Percentiles rank a stretch among this genome's conserved stretches.
Evolutionary conservation across 2,113 vertebrate genomes (phyloP).

Genomic region (Raja brachyura): DNA sequence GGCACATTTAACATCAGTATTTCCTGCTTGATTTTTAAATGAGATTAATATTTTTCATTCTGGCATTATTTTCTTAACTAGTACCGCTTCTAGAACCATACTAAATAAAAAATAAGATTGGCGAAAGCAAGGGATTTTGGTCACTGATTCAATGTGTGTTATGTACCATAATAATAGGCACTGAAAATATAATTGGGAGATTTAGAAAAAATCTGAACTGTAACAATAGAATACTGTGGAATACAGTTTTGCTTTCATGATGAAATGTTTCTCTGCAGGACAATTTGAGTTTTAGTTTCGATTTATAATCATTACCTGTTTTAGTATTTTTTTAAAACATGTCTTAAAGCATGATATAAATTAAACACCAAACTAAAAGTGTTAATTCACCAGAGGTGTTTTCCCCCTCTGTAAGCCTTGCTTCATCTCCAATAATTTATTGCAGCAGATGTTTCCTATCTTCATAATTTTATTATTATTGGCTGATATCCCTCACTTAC

Average conservation of each 20-base stretch:
- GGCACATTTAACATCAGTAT: neutral
- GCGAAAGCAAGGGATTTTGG: neutral
- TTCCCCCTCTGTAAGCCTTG: neutral
- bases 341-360: neutral
- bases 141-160: neutral
- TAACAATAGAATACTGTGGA: neutral
- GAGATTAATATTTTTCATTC: neutral
- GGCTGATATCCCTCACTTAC: neutral
- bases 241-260: neutral
- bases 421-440: constrained; percentile 17
- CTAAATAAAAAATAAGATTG: neutral
- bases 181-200: neutral
- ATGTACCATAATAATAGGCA: neutral
- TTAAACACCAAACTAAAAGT: neutral
- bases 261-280: neutral
- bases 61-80: neutral
- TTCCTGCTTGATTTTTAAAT: neutral
- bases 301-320: neutral
- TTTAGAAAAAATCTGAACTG: neutral
- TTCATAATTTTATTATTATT: constrained; percentile 2
- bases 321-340: neutral
- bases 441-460: neutral
- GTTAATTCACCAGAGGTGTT: neutral
- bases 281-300: neutral
- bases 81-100: neutral